Conservation (phyloP, 2,113 vertebrate species). For the Hydrolagus affinis region DNA sequence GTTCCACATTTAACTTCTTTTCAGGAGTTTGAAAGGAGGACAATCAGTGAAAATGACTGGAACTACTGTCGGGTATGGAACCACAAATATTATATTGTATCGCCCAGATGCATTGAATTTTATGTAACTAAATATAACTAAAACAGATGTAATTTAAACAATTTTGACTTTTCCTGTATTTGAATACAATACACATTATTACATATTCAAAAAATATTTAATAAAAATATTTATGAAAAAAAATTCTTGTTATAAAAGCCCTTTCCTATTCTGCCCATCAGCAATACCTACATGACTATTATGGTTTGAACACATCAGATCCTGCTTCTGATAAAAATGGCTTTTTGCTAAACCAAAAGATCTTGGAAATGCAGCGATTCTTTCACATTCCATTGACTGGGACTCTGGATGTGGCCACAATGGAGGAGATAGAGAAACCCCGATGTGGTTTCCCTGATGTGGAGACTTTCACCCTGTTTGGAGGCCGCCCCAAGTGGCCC, state of each 20-base stretch:
- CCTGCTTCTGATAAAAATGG: conserved; percentile 44
- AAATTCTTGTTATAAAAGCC: not conserved
- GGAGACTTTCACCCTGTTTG: conserved; percentile 51
- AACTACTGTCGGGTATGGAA: not conserved
- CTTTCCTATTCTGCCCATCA: not conserved
- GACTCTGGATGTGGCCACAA: conserved; percentile 47
- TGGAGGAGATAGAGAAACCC: conserved; percentile 53
- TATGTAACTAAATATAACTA: not conserved
- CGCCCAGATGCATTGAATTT: not conserved
- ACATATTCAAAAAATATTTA: not conserved
- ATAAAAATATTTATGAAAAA: not conserved
- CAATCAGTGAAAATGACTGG: not conserved
- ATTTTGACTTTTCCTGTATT: not conserved
- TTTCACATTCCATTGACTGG: conserved; percentile 58
- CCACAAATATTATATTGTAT: not conserved
- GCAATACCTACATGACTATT: conserved; percentile 14
- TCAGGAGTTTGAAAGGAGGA: not conserved
- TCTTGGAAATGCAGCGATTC: conserved; percentile 62
- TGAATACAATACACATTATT: too few relatives aligned
- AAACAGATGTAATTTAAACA: not conserved
- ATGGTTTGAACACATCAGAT: conserved; percentile 13
- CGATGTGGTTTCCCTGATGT: conserved; percentile 60
- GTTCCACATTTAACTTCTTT: not conserved
- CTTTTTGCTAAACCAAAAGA: conserved; percentile 40
- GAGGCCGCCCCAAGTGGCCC: conserved; percentile 47